Conservation (phyloP, 2,797 vertebrate species). For the Microtus obscurus region DNA sequence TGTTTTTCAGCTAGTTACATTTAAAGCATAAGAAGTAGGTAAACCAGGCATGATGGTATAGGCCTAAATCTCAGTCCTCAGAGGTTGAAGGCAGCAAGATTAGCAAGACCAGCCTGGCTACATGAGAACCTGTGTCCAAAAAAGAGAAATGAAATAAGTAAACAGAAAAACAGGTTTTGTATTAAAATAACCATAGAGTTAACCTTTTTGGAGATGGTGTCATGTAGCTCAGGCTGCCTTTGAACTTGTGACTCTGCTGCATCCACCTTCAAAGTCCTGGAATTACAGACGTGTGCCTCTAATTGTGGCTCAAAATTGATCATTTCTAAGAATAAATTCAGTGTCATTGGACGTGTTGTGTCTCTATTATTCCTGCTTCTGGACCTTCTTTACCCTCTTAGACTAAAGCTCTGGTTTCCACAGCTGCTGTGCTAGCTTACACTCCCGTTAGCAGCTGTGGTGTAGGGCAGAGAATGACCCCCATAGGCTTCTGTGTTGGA, state of each 20-base stretch:
- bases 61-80: neutral
- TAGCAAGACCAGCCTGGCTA: neutral
- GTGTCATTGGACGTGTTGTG: neutral
- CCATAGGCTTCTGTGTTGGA: neutral
- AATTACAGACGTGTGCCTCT: neutral
- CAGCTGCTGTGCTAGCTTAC: neutral
- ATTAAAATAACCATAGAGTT: neutral
- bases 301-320: neutral
- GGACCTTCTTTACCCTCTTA: constrained; percentile 20
- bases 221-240: too few species aligned
- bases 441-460: too few species aligned
- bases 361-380: neutral
- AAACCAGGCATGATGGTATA: neutral
- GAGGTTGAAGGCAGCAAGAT: neutral
- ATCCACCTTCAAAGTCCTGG: neutral
- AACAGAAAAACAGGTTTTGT: neutral
- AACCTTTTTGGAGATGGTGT: neutral
- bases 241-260: neutral
- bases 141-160: neutral
- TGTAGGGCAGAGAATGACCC: neutral
- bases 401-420: neutral
- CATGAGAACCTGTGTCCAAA: neutral
- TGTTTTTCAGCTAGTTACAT: neutral
- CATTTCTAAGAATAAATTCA: constrained; percentile 9
- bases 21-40: constrained; percentile 40